These are phyloP conservation scores for Diglossa cyanea DNA, from an alignment of 2,797 vertebrate genomes.

Conservation along the genomic window DNA sequence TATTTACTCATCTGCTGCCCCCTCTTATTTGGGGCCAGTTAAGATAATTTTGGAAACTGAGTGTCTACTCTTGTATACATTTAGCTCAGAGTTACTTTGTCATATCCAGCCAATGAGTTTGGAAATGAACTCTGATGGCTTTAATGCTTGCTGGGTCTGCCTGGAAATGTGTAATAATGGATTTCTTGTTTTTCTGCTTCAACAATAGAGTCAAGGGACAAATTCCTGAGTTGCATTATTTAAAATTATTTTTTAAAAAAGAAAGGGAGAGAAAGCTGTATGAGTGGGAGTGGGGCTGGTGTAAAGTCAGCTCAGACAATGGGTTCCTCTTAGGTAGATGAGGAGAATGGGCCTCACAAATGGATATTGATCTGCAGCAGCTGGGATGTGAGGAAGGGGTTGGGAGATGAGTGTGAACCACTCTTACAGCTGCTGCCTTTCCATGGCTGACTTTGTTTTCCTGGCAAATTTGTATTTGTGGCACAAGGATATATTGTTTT, in stretches of 20 bases:
- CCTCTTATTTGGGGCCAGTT: background rate
- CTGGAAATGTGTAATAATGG: slow-evolving; percentile 1
- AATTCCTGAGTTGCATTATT: background rate
- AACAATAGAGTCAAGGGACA: slow-evolving; percentile 20
- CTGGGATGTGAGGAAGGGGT: background rate
- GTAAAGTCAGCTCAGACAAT: background rate
- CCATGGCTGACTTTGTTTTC: background rate
- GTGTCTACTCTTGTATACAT: background rate
- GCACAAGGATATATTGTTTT: background rate
- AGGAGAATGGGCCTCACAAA: background rate
- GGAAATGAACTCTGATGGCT: background rate
- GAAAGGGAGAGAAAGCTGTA: background rate
- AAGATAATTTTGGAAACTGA: background rate
- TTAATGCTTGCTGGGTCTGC: background rate
- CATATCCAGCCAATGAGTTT: background rate
- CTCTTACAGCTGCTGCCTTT: background rate
- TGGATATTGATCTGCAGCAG: slow-evolving; percentile 56
- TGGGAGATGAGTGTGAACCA: background rate
- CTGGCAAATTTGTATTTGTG: background rate
- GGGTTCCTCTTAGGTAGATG: slow-evolving; percentile 26
- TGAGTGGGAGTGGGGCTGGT: slow-evolving; percentile 8
- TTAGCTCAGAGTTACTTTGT: background rate
- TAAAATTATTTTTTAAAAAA: background rate
- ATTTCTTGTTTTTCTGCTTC: slow-evolving; percentile 25
- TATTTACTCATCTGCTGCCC: slow-evolving; percentile 9